Evolutionary conservation across 2,113 vertebrate genomes (phyloP), one percentile per base, ranked within the genome.

Genomic region (Myotis brandtii): DNA sequence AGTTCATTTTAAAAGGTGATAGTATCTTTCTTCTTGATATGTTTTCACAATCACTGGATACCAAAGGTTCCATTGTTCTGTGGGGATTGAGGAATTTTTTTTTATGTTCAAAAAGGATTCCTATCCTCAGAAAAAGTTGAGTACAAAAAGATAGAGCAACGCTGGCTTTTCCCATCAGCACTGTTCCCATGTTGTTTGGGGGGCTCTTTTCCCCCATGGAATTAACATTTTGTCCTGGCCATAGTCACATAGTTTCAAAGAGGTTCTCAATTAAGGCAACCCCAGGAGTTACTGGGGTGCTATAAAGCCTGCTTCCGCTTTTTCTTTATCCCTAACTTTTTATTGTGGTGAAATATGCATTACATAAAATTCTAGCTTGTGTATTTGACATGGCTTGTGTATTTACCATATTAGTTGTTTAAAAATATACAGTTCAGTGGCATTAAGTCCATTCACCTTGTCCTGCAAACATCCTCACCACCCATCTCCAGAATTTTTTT

Each of bases 81-180:
- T 94, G 56, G 43, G 23, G 40, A 81, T 72, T 6, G 50, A 87
- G 54, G 56, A 46, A 46, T 5, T 56, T 79, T 87, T 40, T 91
- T 75, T 92, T 34, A 93, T 6, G 18, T 81, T 90, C 30, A 32
- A 54, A 91, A 96, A 9, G 43, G 13, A 92, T 88, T 91, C 43
- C 16, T 4, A 4, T 25, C 11, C 3, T 62, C 5, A 43, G 40
- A 66, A 59, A 70, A 70, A 67, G 37, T 48, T 64, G 59, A 77
- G 27, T 17, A 40, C 20, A 30, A 70, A 62, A 34, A 50, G 43
- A 11, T 5, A 77, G 79, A 52, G 34, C 4, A 21, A 66, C 18
- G 13, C 8, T 23, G 70, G 11, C 20, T 88, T 88, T 87, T 70
- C 85, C 54, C 64, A 90, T 37, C 30, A 48, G 1, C 3, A 3